phyloP scores from a whole-genome alignment of 2,888 invertebrate species.

The Microplitis manilae region DNA sequence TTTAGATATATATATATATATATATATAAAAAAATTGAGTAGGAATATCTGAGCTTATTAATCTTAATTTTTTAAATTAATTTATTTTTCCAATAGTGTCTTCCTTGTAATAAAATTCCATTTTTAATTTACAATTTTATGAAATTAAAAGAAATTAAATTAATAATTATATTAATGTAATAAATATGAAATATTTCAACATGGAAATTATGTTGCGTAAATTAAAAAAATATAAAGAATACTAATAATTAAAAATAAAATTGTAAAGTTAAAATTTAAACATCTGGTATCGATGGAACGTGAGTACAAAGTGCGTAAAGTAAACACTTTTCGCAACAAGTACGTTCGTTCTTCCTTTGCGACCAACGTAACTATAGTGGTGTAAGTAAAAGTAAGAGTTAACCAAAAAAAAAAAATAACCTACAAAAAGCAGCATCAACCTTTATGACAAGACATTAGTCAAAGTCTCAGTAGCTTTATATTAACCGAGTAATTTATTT shows the following conservation, averaged over 20 bases:
- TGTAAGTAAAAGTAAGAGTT: conserved; percentile 50
- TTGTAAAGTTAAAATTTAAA: conserved; percentile 49
- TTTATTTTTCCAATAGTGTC: conserved; percentile 25
- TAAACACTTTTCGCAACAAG: conserved; percentile 42
- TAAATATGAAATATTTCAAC: not conserved
- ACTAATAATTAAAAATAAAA: conserved; percentile 55
- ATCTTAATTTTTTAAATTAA: conserved; percentile 45
- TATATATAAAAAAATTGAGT: conserved; percentile 14
- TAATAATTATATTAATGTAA: conserved; percentile 18
- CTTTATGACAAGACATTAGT: conserved; percentile 8
- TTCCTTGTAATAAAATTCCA: conserved; percentile 34
- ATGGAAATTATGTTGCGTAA: conserved; percentile 23
- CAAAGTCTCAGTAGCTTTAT: conserved; percentile 23
- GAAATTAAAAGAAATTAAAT: not conserved
- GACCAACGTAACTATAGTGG: conserved; percentile 52
- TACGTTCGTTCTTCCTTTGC: conserved; percentile 55
- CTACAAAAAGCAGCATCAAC: not conserved
- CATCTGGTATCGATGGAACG: conserved; percentile 53
- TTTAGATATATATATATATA: not conserved
- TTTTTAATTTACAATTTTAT: conserved; percentile 43
- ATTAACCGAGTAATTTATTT: conserved; percentile 6
- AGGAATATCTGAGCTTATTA: not conserved
- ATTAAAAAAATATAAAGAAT: conserved; percentile 32
- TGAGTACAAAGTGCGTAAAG: conserved; percentile 42
- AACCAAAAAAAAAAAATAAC: conserved; percentile 25